Base-by-base conservation (phyloP, 2,888 invertebrate genomes). In the Mylabris sibirica region DNA sequence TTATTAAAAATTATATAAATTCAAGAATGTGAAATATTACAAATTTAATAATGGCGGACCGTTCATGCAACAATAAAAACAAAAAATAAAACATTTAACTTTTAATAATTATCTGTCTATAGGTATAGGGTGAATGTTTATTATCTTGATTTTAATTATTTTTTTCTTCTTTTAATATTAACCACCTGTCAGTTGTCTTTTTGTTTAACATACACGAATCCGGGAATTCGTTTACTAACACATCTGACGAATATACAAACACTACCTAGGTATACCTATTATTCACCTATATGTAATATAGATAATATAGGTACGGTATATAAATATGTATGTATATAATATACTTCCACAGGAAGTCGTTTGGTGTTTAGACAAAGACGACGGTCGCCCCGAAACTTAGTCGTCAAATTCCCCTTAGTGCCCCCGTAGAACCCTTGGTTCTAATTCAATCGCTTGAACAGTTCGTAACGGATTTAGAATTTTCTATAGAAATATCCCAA, bases 331-430 rank as follows among this genome's bases (percentile, higher is more conserved):
- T 49, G 14, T 63, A 24, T 6, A 35, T 59, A 41, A 24, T 24
- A 30, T 65, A 38, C 22, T 63, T 63, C 24, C 67, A 67, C 67
- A 70, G 76, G 76, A 77, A 76, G 76, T 73, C 41, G 72, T 70
- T 70, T 65, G 65, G 65, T 67, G 75, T 69, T 75, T 77, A 76
- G 75, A 76, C 75, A 76, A 76, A 76, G 73, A 67, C 63, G 73
- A 67, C 63, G 67, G 34, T 11, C 26, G 22, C 67, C 60, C 65
- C 67, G 65, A 67, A 69, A 69, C 64, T 63, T 71, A 63, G 67
- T 49, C 49, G 49, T 20, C 49, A 49, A 30, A 53, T 53, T 53
- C 53, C 53, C 53, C 53, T 53, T 53, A 24, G 24, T 67, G 41
- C 68, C 63, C 63, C 66, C 64, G 34, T 6, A 20, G 60, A 60